Evolutionary conservation across 2,113 vertebrate species (phyloP), one percentile per base, ranked within the genome.

Genomic region (Turdus rufiventris): DNA sequence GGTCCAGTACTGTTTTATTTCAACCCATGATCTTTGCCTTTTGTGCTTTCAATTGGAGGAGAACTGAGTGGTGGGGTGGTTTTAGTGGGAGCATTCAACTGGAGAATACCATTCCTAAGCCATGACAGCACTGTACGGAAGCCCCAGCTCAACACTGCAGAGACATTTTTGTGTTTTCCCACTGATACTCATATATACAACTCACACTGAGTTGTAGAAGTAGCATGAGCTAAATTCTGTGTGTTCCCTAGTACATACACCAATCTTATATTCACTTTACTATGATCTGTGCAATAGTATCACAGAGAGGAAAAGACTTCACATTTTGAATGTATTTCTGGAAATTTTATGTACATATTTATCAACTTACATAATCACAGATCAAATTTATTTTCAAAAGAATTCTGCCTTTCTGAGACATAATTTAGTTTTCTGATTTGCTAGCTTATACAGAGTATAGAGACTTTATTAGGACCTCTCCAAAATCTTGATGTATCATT

Each of bases 361-460:
- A 75, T 45, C 45, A 74, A 76, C 5, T 58, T 72, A 80, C 2
- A 63, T 33, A 84, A 74, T 57, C 43, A 81, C 26, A 71, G 23
- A 93, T 50, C 14, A 85, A 73, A 82, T 61, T 73, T 66, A 47
- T 13, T 76, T 79, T 80, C 26, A 47, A 57, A 93, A 79, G 2
- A 10, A 79, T 65, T 79, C 23, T 29, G 61, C 12, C 6, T n/a
- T 85, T 88, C 33, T 73, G 58, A 76, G 26, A 68, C 1, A 20
- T 14, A 90, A 26, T 57, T 79, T 51, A 58, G 26, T 54, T 82
- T 91, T 76, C 36, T 88, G 31, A 80, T 73, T 75, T 80, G 14
- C 7, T 74, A 77, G 20, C 10, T 76, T 17, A 34, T 60, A 42
- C 40, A 60, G 28, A 19, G 12, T 45, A 63, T 7, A 47, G 15